Percentiles rank a stretch among this genome's conserved stretches.
phyloP scores from a whole-genome alignment of 2,113 vertebrate species.

The Oryzias melastigma region DNA sequence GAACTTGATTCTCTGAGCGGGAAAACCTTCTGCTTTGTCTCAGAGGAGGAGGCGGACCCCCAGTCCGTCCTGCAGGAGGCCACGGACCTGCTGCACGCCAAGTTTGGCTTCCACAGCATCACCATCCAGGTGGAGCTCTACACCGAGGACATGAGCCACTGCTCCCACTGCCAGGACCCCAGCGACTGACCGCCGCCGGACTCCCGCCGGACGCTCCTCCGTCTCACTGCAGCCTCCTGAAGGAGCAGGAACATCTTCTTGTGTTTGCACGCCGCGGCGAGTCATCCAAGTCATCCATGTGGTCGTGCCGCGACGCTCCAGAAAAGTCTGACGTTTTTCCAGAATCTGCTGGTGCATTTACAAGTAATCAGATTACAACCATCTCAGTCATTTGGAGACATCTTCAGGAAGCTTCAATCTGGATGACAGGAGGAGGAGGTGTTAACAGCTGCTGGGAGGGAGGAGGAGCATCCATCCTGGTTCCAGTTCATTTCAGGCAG shows the following conservation, averaged over 20 bases:
- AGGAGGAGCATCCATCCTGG: too few species aligned
- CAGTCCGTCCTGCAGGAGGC: slow-evolving; percentile 86
- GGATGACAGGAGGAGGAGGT: too few species aligned
- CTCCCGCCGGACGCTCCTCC: neutral
- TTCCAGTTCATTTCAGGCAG: too few species aligned
- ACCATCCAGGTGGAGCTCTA: slow-evolving; percentile 92
- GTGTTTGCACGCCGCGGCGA: slow-evolving; percentile 1
- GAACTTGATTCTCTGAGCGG: neutral
- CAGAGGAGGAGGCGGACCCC: slow-evolving; percentile 80
- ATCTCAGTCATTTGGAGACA: too few species aligned
- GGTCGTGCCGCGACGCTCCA: neutral
- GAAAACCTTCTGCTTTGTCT: neutral
- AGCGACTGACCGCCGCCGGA: slow-evolving; percentile 62
- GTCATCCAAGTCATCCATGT: slow-evolving; percentile 26
- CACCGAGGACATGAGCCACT: slow-evolving; percentile 83
- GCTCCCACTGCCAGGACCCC: slow-evolving; percentile 84
- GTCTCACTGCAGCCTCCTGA: slow-evolving; percentile 11
- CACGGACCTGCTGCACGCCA: slow-evolving; percentile 80
- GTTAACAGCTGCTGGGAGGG: too few species aligned
- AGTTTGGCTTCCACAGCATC: slow-evolving; percentile 86
- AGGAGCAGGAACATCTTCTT: slow-evolving; percentile 5
- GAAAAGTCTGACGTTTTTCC: neutral
- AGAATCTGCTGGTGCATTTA: too few species aligned
- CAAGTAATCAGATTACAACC: too few species aligned
- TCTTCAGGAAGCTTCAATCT: too few species aligned